Evolutionary conservation across 2,797 vertebrate species (phyloP).

Genomic region (Coccyzus lansbergi): DNA sequence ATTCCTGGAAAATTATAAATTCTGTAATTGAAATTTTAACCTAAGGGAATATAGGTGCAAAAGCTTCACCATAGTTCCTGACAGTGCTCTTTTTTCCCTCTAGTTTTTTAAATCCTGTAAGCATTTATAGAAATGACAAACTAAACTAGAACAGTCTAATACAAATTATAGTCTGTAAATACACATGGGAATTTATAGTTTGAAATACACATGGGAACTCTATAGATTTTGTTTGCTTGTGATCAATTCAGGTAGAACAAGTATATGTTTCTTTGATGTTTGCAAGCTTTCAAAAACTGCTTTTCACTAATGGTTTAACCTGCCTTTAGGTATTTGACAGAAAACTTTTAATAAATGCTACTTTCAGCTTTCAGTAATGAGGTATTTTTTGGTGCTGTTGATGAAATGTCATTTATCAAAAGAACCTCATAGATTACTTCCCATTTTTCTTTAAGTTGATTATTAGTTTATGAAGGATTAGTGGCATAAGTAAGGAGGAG

Average conservation of each 20-base stretch:
- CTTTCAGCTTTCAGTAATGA: conserved; percentile 59
- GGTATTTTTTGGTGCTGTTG: conserved; percentile 48
- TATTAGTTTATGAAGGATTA: conserved; percentile 70
- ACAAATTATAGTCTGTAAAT: background rate
- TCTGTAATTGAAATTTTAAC: background rate
- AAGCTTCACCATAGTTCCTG: background rate
- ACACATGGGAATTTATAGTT: background rate
- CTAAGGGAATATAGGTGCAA: background rate
- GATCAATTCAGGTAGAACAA: background rate
- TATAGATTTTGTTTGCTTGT: background rate
- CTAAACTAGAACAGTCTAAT: background rate
- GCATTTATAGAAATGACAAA: background rate
- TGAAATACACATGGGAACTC: background rate
- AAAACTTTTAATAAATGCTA: conserved; percentile 63
- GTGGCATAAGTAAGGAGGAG: conserved; percentile 67
- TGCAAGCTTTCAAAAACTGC: conserved; percentile 31
- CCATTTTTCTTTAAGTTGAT: conserved; percentile 69
- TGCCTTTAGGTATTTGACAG: conserved; percentile 50
- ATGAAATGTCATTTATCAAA: conserved; percentile 71
- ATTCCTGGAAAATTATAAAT: background rate
- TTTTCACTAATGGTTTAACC: conserved; percentile 34
- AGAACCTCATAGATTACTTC: conserved; percentile 62
- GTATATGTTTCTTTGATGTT: background rate
- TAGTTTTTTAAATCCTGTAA: background rate
- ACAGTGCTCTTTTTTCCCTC: background rate